Conservation (phyloP, 2,888 invertebrate genomes). For the Dryobota labecula region DNA sequence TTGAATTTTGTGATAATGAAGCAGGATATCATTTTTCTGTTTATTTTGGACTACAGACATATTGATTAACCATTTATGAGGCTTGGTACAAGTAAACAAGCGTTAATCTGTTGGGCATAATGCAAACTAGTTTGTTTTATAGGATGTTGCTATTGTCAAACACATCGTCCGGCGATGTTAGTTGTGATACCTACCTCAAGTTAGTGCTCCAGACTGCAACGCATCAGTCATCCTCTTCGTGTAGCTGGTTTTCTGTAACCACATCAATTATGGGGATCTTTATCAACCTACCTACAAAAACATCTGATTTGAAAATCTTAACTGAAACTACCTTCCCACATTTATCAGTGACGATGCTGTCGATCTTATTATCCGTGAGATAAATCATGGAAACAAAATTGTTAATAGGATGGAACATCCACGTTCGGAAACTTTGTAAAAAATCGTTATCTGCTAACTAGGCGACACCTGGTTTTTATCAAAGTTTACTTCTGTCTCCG, state of each 20-base stretch:
- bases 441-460: conserved; percentile 54
- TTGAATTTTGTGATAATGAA: background rate
- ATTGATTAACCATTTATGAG: background rate
- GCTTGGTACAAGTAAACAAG: background rate
- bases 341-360: conserved; percentile 26
- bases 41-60: conserved; percentile 7
- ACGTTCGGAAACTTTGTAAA: conserved; percentile 53
- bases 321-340: background rate
- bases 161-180: no score
- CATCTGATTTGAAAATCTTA: background rate
- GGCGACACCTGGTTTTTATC: conserved; percentile 55
- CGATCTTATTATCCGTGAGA: conserved; percentile 33
- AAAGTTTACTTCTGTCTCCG: conserved; percentile 34
- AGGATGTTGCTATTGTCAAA: background rate
- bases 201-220: background rate
- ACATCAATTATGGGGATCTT: background rate
- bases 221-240: background rate
- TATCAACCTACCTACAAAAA: background rate
- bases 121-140: background rate
- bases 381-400: conserved; percentile 58
- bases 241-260: background rate
- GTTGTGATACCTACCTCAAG: background rate
- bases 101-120: background rate
- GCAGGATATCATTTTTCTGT: background rate
- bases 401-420: conserved; percentile 52